Percentiles rank a stretch among this genome's conserved stretches.
Conservation (phyloP, 2,888 invertebrate genomes). For the Elegia similella region DNA sequence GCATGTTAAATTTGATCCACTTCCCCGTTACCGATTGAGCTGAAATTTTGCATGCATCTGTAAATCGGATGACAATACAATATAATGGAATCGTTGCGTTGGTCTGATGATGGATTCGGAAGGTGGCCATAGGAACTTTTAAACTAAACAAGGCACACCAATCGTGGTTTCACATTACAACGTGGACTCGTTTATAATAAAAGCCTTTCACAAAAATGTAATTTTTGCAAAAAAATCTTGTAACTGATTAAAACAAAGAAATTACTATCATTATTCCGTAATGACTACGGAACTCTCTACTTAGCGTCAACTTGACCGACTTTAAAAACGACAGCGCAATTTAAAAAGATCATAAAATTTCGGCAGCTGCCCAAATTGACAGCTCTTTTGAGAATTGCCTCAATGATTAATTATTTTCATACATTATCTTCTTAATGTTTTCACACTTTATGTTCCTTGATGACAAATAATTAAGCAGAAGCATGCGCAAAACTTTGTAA, state of each 20-base stretch:
- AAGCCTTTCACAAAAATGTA: too few species aligned
- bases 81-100: too few species aligned
- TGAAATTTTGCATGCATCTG: too few species aligned
- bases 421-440: not conserved
- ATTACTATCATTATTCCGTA: not conserved
- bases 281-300: not conserved
- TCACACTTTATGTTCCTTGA: not conserved
- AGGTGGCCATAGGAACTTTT: too few species aligned
- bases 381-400: not conserved
- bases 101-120: too few species aligned
- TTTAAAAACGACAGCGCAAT: not conserved
- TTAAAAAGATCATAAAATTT: not conserved
- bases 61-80: too few species aligned
- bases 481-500: not conserved
- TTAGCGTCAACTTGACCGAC: conserved; percentile 6
- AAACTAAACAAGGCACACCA: too few species aligned
- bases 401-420: not conserved
- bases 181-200: too few species aligned
- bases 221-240: too few species aligned
- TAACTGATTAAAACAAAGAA: not conserved
- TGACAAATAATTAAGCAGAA: conserved; percentile 4
- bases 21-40: too few species aligned
- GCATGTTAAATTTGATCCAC: too few species aligned
- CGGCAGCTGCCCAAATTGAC: not conserved
- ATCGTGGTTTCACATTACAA: too few species aligned